Base-by-base conservation (phyloP, 2,797 vertebrate genomes). In the Carapus acus region DNA sequence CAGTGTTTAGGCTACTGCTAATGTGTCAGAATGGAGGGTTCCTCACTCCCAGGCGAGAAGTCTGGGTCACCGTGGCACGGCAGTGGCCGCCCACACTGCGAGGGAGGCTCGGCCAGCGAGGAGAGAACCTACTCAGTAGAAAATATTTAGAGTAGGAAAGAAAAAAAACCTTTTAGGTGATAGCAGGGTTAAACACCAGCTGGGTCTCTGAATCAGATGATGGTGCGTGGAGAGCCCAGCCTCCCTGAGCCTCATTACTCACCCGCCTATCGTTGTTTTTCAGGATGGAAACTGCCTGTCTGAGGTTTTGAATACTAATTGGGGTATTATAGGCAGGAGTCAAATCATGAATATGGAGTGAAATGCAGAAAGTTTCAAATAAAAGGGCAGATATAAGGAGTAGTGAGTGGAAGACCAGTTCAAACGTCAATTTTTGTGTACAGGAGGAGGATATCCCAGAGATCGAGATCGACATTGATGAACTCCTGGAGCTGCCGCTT, bases 391-490 rank as follows among this genome's bases (percentile, higher is more conserved):
- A n/a, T n/a, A n/a, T n/a, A n/a, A n/a, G n/a, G n/a, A n/a, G n/a
- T n/a, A n/a, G n/a, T n/a, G n/a, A n/a, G n/a, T n/a, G n/a, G n/a
- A n/a, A n/a, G n/a, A n/a, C n/a, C n/a, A n/a, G n/a, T 36, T 19
- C 42, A 44, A 51, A 40, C 7, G 4, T 18, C 3, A 54, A 21
- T 33, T 65, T 24, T 49, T 46, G 6, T 54, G 53, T 58, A 15
- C 58, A 91, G 90, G 90, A 90, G 50, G 90, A 91, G 43, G 90
- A 88, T 54, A 85, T 86, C 55, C 89, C 90, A 7, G 92, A 96
- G 79, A 86, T 90, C 56, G 94, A 97, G 78, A 95, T 98, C 42
- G 94, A 98, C 80, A 93, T 97, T 74, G 94, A 98, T 74, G 91
- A 91, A 69, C 92, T 99, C 47, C 85, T 96, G 83, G 95, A 97